A percentile compares a stretch with the other conserved stretches of the same genome.
These are phyloP conservation scores for Spheniscus humboldti DNA, from an alignment of 2,797 vertebrate genomes.

Conservation along the genomic window DNA sequence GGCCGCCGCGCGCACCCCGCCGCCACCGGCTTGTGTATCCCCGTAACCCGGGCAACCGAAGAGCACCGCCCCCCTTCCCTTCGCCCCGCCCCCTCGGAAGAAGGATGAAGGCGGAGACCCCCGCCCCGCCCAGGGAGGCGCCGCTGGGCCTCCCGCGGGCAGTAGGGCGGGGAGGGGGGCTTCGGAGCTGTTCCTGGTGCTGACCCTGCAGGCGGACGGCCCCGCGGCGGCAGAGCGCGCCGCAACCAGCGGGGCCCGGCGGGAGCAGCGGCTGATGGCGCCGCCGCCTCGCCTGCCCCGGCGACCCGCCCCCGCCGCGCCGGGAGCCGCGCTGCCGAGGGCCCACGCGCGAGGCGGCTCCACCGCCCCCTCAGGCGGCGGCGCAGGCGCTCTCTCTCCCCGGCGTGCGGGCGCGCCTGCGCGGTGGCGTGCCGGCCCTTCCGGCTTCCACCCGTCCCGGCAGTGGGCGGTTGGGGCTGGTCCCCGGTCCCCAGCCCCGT, in stretches of 20 bases:
- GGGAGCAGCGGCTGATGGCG: no score
- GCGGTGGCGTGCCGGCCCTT: neutral
- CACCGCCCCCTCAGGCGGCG: no score
- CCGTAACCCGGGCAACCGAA: neutral
- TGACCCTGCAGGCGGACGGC: neutral
- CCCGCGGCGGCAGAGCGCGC: neutral
- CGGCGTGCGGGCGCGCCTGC: neutral
- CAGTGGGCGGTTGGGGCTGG: rapidly evolving
- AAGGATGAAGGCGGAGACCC: no score
- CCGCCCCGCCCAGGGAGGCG: no score
- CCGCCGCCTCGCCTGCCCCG: neutral
- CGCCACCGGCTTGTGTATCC: neutral
- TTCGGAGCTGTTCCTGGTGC: neutral
- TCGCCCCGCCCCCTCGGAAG: neutral
- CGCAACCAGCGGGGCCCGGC: neutral
- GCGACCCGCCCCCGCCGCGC: neutral
- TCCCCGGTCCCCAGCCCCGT: rapidly evolving
- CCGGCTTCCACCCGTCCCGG: neutral
- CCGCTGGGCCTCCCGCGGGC: neutral
- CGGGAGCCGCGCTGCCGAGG: neutral
- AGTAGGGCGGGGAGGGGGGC: no score
- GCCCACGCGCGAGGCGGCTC: neutral
- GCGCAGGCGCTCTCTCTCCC: neutral
- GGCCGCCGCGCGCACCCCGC: neutral
- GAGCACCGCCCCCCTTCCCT: neutral